These are phyloP conservation scores for Carduelis carduelis DNA, from an alignment of 2,797 vertebrate species.

Conservation along the genomic window DNA sequence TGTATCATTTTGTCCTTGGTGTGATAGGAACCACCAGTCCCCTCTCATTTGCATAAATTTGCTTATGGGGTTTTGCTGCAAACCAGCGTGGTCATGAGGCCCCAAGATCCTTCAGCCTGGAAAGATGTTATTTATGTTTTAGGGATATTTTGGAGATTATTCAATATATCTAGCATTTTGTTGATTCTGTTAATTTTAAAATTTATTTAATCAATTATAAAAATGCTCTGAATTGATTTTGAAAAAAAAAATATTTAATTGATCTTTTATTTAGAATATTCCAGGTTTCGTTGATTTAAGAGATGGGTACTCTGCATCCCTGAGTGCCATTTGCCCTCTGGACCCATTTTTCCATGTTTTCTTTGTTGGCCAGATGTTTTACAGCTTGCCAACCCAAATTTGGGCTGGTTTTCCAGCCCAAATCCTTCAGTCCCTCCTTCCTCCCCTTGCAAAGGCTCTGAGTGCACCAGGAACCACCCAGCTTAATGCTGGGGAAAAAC, in stretches of 20 bases:
- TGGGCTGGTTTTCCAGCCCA: not conserved
- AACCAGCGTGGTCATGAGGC: fast-evolving
- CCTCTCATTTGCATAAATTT: not conserved
- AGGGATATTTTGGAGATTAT: not conserved
- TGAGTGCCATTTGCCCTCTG: fast-evolving
- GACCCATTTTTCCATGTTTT: not conserved
- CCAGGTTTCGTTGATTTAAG: not conserved
- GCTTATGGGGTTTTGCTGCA: not conserved
- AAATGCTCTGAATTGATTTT: not conserved
- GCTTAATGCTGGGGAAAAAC: not conserved
- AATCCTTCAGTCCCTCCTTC: not conserved
- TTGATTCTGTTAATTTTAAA: not conserved
- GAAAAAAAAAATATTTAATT: not conserved
- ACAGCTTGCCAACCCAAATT: not conserved
- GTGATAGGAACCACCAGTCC: fast-evolving
- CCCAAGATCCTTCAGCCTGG: not conserved
- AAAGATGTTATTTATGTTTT: not conserved
- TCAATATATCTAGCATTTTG: not conserved
- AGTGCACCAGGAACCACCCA: not conserved
- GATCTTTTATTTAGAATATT: not conserved
- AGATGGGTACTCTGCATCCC: not conserved
- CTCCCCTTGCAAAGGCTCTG: not conserved
- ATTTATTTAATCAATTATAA: not conserved
- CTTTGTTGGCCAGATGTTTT: fast-evolving
- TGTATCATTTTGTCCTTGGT: fast-evolving